These are phyloP conservation scores for Eira barbara DNA, from an alignment of 2,113 vertebrate genomes.

Conservation along the genomic window DNA sequence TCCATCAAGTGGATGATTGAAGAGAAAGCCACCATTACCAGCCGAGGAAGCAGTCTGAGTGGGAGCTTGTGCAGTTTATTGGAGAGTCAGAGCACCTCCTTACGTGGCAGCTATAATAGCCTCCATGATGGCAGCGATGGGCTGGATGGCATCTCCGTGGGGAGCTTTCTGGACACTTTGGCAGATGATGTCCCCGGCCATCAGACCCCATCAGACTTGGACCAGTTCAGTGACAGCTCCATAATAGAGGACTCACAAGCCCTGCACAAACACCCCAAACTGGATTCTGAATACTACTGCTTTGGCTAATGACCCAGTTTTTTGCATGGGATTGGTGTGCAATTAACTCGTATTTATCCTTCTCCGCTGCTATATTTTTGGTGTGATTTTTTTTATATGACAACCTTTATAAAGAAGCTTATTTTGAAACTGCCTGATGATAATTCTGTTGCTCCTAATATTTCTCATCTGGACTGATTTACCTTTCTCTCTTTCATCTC, in stretches of 20 bases:
- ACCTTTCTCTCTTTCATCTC: conserved; percentile 56
- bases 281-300: conserved; percentile 95
- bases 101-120: conserved; percentile 90
- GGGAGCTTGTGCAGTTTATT: conserved; percentile 94
- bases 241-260: conserved; percentile 83
- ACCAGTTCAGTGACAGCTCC: conserved; percentile 88
- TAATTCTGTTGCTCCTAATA: conserved; percentile 73
- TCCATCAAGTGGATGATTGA: conserved; percentile 97
- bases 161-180: conserved; percentile 97
- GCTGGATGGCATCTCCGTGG: conserved; percentile 93
- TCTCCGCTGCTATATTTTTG: conserved; percentile 83
- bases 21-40: conserved; percentile 89
- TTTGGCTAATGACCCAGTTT: conserved; percentile 86
- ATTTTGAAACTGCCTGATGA: conserved; percentile 71
- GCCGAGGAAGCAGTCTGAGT: conserved; percentile 92
- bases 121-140: conserved; percentile 90
- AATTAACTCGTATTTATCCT: conserved; percentile 78
- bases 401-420: conserved; percentile 67
- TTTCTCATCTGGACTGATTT: conserved; percentile 52
- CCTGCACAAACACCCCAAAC: conserved; percentile 83
- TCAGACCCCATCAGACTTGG: conserved; percentile 88
- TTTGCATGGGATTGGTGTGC: conserved; percentile 73
- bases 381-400: conserved; percentile 61
- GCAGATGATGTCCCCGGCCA: conserved; percentile 90
- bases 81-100: conserved; percentile 92